Base-by-base conservation (phyloP, 2,113 vertebrate species). In the Phylloscopus whistleri region DNA sequence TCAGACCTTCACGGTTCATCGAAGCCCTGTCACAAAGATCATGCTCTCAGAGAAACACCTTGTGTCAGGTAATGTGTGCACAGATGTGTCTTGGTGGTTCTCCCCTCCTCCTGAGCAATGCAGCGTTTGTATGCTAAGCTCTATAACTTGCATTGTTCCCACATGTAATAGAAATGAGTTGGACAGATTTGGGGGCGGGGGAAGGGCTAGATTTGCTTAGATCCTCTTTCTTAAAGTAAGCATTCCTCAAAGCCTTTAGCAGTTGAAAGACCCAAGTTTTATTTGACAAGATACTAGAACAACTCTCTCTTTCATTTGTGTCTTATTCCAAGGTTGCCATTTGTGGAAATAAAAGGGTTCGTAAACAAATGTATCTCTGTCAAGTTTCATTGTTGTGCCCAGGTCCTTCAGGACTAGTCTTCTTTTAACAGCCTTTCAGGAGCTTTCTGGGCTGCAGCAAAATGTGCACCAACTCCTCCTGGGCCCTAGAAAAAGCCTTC, bases 31-130 rank as follows among this genome's bases (percentile, higher is more conserved):
- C 60, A 99, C 98, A 0, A 99, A 99, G 97, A 99, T 99, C 70
- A 99, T 99, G 99, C 96, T 99, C 27, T 99, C 99, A 3, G 99
- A 99, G 97, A 99, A 99, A 92, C 99, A 99, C 84, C 98, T 99
- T 9, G 99, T 99, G 20, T 99, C 99, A 97, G 99, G 99, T 99
- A 97, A 88, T 35, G 31, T 49, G 24, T 59, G 39, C 46, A 43
- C n/a, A 62, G 11, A 70, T 51, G 62, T 49, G n/a, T 41, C 8
- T 5, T 52, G 55, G 19, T 7, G 2, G 11, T 33, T 81, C 68
- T 77, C 23, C 14, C 18, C 20, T 82, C 15, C 21, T 82, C 18
- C n/a, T 83, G 62, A 87, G 51, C 62, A 41, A 13, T 49, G n/a
- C 67, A 35, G 9, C 44, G 20, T 63, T 68, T 68, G 27, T 74